These are phyloP conservation scores for Neosalanx taihuensis DNA, from an alignment of 2,797 vertebrate genomes.

Conservation along the genomic window DNA sequence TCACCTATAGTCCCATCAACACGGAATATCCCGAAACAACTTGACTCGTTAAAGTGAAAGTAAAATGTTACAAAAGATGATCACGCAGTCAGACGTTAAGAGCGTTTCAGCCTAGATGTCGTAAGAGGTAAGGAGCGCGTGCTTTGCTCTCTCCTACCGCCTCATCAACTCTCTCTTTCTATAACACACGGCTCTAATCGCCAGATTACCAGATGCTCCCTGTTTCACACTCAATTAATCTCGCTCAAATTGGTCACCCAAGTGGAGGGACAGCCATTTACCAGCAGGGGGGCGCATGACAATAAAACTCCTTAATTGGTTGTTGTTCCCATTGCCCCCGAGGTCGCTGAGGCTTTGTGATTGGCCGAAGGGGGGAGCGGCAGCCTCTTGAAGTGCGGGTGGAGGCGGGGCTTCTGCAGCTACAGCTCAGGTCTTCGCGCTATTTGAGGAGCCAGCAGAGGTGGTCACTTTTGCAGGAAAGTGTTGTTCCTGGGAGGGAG, in stretches of 20 bases:
- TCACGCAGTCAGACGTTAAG: neutral
- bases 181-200: slow-evolving; percentile 31
- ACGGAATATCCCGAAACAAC: neutral
- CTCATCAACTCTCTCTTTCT: neutral
- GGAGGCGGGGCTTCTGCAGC: neutral
- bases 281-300: slow-evolving; percentile 53
- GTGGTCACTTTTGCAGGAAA: neutral
- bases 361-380: slow-evolving; percentile 1
- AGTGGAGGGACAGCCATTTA: slow-evolving; percentile 59
- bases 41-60: neutral
- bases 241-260: slow-evolving; percentile 51
- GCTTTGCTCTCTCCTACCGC: neutral
- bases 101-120: neutral
- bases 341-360: slow-evolving; percentile 14
- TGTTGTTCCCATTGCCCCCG: slow-evolving; percentile 34
- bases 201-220: slow-evolving; percentile 51
- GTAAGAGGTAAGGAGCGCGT: neutral
- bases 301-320: slow-evolving; percentile 50
- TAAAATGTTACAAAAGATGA: neutral
- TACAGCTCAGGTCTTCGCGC: neutral
- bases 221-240: slow-evolving; percentile 63
- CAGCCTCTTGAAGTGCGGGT: neutral
- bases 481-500: neutral
- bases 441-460: slow-evolving; percentile 6
- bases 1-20: neutral